Base-by-base conservation (phyloP, 2,888 invertebrate species). In the Hyppa rectilinea region DNA sequence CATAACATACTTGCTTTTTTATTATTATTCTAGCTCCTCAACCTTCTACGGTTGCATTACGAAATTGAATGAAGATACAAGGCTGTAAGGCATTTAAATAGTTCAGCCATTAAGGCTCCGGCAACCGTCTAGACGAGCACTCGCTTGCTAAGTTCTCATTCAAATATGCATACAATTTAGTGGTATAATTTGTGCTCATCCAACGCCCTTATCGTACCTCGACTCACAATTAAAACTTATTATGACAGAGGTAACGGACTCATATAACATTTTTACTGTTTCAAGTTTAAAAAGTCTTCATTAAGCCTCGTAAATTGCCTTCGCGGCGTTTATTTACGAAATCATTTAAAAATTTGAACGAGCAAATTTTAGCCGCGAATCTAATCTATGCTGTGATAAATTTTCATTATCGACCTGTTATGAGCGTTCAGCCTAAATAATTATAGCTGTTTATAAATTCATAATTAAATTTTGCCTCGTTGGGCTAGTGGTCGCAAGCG, bases 41-140 rank as follows among this genome's bases (percentile, higher is more conserved):
- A 61, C 12, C 36, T 66, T 40, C 17, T 43, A 34, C 29, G 82
- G 75, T 83, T 84, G 78, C 88, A 87, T 88, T 88, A 85, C 80
- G 78, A 90, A 92, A 92, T 93, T 91, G 88, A 93, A 93, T 92
- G 87, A 90, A 92, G 89, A 91, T 92, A 91, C 86, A 75, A 67
- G 85, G 82, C 60, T 49, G 88, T 85, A 86, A 91, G 88, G 89
- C 86, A 92, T 94, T 94, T 92, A 91, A 94, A 94, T 92, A 92
- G 91, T 92, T 91, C 85, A 80, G 77, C 92, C 90, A 93, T 93
- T 92, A 93, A 88, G 31, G 88, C 85, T 79, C 72, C 71, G 71
- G 85, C 84, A 76, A 85, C 87, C 82, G 87, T 68, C 71, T 86
- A 90, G 88, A 89, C 88, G 71, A 81, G 86, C 75, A 70, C 85